Evolutionary conservation across 2,113 vertebrate genomes (phyloP).

Genomic region (Archocentrus centrarchus): DNA sequence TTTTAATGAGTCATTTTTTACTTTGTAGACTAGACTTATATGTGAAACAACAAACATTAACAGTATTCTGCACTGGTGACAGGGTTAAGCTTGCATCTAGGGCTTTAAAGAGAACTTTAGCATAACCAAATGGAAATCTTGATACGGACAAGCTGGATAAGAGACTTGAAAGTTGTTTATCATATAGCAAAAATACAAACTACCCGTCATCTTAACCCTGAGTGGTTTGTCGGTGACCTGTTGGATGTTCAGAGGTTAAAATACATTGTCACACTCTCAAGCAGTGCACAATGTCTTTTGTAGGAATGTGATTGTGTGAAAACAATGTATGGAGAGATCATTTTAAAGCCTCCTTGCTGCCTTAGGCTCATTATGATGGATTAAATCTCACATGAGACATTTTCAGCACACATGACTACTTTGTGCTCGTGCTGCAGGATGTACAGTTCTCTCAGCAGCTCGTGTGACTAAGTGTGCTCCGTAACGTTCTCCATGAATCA

Average conservation of each 20-base stretch:
- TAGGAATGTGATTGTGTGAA: too few species aligned
- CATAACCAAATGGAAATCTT: neutral
- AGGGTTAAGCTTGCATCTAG: neutral
- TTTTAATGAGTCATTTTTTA: too few species aligned
- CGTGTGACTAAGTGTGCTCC: neutral
- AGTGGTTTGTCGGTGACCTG: neutral
- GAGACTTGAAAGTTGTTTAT: neutral
- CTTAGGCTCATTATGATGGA: neutral
- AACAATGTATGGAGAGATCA: neutral
- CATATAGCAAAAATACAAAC: neutral
- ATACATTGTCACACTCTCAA: too few species aligned
- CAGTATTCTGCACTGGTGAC: neutral
- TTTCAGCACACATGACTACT: neutral
- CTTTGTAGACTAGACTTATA: too few species aligned
- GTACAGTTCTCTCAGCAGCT: neutral
- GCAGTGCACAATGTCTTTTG: too few species aligned
- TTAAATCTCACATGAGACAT: neutral
- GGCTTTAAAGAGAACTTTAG: neutral
- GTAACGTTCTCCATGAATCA: neutral
- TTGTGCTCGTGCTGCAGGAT: neutral
- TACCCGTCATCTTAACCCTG: neutral
- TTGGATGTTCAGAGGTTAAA: neutral
- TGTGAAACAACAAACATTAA: too few species aligned
- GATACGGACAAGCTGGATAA: neutral
- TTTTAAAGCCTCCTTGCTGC: neutral